Evolutionary conservation across 1,140 invertebrate genomes (phyloP).

Genomic region (Diachasma alloeum): DNA sequence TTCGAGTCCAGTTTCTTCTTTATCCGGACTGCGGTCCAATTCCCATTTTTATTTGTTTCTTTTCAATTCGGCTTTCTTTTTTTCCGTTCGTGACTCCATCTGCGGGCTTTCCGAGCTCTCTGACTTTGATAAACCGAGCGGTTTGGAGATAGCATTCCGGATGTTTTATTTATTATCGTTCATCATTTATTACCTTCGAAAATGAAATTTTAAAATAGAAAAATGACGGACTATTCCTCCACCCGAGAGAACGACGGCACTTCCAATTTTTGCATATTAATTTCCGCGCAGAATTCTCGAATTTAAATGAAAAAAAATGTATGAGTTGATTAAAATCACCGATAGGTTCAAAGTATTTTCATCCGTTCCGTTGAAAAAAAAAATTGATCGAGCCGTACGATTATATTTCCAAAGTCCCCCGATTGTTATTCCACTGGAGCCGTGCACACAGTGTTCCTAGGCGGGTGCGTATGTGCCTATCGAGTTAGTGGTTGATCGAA

Average conservation of each 20-base stretch:
- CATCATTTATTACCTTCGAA: background rate
- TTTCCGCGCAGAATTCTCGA: background rate
- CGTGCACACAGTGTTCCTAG: background rate
- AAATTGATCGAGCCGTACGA: background rate
- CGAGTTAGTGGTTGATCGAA: conserved; percentile 34
- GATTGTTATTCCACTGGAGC: conserved; percentile 4
- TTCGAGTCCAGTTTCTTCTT: background rate
- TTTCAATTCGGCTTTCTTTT: background rate
- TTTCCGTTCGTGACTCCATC: background rate
- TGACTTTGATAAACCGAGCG: conserved; percentile 2
- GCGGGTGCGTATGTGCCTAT: conserved; percentile 10
- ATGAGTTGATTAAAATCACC: background rate
- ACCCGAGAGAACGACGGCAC: too few species aligned
- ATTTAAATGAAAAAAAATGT: background rate
- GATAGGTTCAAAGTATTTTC: background rate
- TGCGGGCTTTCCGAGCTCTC: background rate
- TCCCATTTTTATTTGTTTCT: background rate
- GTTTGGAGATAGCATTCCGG: background rate
- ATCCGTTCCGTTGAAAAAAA: background rate
- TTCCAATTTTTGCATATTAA: background rate
- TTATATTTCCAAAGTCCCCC: conserved; percentile 13
- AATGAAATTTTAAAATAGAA: background rate
- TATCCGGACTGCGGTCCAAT: background rate
- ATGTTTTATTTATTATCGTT: background rate
- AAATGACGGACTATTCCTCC: too few species aligned